Conservation (phyloP, 2,888 invertebrate genomes). For the Octodonta nipae region DNA sequence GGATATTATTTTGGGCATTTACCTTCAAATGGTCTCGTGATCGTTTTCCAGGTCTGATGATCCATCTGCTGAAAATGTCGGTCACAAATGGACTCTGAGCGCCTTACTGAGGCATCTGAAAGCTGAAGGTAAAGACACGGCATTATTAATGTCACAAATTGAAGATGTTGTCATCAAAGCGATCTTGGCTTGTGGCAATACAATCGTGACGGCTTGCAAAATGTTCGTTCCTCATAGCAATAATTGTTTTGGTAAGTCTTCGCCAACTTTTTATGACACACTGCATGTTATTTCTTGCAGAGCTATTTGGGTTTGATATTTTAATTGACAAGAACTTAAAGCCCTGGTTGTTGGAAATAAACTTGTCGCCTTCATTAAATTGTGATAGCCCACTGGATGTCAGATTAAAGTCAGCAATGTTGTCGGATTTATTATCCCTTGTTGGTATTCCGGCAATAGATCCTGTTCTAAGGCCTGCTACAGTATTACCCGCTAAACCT, state of each 20-base stretch:
- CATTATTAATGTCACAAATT: conserved; percentile 76
- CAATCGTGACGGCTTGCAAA: conserved; percentile 77
- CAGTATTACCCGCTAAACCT: conserved; percentile 12
- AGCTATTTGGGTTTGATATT: conserved; percentile 90
- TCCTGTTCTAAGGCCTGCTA: conserved; percentile 41
- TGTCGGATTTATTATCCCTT: conserved; percentile 82
- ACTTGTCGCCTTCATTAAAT: conserved; percentile 79
- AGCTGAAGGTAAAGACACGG: conserved; percentile 72
- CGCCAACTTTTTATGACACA: background rate
- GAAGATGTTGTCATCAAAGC: conserved; percentile 91
- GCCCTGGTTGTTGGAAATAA: conserved; percentile 92
- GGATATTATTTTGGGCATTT: no score
- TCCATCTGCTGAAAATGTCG: conserved; percentile 85
- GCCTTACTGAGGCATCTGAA: conserved; percentile 80
- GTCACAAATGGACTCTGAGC: conserved; percentile 94
- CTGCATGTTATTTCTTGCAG: conserved; percentile 44
- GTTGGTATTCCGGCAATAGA: conserved; percentile 74
- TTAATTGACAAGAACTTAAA: conserved; percentile 80
- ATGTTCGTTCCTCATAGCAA: conserved; percentile 80
- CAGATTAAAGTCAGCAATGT: conserved; percentile 79
- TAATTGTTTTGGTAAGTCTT: conserved; percentile 70
- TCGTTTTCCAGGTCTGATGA: conserved; percentile 58
- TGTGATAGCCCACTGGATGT: conserved; percentile 90
- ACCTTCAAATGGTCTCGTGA: no score
- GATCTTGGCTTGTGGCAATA: conserved; percentile 76